Evolutionary conservation across 2,888 invertebrate genomes (phyloP).

Genomic region (Phyto melanocephala): DNA sequence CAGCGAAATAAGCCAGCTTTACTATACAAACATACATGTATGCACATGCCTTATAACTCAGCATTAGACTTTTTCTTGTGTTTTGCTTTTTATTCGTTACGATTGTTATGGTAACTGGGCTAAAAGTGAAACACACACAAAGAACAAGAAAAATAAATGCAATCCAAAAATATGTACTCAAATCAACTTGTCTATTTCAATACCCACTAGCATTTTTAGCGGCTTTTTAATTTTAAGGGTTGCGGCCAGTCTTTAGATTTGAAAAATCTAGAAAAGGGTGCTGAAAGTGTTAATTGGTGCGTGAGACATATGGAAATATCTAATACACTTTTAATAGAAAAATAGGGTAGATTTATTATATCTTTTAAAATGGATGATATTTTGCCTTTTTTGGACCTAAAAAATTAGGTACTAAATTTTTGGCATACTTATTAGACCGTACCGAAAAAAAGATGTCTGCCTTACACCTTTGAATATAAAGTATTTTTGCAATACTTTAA

Average conservation of each 20-base stretch:
- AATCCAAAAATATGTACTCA: not conserved
- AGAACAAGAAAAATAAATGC: not conserved
- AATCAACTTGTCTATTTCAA: slow-evolving; percentile 3
- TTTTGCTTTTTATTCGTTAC: not conserved
- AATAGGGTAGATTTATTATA: not conserved
- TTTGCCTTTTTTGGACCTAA: no score
- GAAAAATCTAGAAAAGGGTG: not conserved
- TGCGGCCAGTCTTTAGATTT: not conserved
- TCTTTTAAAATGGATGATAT: no score
- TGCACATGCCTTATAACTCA: not conserved
- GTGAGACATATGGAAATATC: not conserved
- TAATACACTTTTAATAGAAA: not conserved
- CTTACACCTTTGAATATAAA: no score
- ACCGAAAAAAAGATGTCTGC: no score
- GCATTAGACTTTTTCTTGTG: not conserved
- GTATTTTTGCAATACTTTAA: no score
- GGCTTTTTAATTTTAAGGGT: slow-evolving; percentile 2
- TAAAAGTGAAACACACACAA: slow-evolving; percentile 3
- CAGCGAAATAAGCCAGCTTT: slow-evolving; percentile 27
- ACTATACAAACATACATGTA: no score
- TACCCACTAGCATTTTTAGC: not conserved
- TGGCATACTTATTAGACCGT: no score
- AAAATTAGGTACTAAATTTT: no score
- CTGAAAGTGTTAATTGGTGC: not conserved
- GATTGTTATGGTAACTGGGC: slow-evolving; percentile 50